phyloP scores from a whole-genome alignment of 1,140 invertebrate species.

The Hylaeus volcanicus region DNA sequence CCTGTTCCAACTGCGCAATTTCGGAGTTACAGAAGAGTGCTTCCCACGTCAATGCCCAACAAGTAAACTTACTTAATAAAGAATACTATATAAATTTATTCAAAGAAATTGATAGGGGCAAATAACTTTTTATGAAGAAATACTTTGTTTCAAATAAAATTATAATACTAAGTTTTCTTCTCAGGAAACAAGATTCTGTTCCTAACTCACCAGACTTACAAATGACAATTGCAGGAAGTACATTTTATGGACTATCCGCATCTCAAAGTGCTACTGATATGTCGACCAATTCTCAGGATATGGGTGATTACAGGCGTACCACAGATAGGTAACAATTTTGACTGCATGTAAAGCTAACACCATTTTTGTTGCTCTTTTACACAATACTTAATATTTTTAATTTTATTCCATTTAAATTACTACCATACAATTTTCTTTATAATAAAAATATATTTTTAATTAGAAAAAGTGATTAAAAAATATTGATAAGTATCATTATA shows the following conservation, averaged over 20 bases:
- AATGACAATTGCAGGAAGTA: conserved; percentile 74
- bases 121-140: neutral
- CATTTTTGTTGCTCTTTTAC: neutral
- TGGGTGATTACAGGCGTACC: conserved; percentile 73
- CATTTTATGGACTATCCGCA: conserved; percentile 72
- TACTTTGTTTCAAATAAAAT: conserved; percentile 6
- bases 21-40: conserved; percentile 86
- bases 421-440: neutral
- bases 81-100: neutral
- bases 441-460: neutral
- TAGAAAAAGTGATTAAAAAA: neutral
- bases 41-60: conserved; percentile 72
- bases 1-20: conserved; percentile 90
- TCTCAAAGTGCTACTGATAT: conserved; percentile 72
- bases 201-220: conserved; percentile 70
- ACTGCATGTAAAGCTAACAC: conserved; percentile 10
- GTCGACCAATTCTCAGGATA: conserved; percentile 67
- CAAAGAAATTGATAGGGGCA: too few species aligned
- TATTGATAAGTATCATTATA: conserved; percentile 24
- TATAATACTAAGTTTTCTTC: conserved; percentile 18
- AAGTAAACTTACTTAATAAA: conserved; percentile 53
- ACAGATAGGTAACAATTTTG: conserved; percentile 64
- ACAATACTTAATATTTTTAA: neutral
- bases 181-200: conserved; percentile 66
- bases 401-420: conserved; percentile 5